These are phyloP conservation scores for Cassiopea xamachana DNA, from an alignment of 30 jellyfish, hydroid and myxozoan species.

Conservation along the genomic window DNA sequence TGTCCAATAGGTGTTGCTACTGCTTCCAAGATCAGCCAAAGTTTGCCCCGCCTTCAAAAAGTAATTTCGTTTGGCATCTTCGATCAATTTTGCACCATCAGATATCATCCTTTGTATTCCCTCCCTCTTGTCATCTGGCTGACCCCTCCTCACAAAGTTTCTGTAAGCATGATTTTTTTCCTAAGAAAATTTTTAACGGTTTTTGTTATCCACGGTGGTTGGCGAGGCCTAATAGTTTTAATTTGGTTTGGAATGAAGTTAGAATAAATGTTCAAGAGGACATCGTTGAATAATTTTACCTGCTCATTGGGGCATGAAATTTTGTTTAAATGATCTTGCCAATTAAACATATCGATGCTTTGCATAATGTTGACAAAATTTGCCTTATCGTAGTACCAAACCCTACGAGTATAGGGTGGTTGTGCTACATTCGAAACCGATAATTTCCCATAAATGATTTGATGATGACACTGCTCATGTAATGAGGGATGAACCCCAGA, in stretches of 20 bases:
- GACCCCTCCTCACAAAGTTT: conserved; percentile 58
- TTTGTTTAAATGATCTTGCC: conserved; percentile 56
- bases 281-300: conserved; percentile 60
- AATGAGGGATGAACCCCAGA: conserved; percentile 58
- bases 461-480: conserved; percentile 74
- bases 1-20: conserved; percentile 79
- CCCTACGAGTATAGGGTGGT: conserved; percentile 68
- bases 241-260: conserved; percentile 52
- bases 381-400: conserved; percentile 63
- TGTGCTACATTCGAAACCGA: conserved; percentile 37
- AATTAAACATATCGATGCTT: conserved; percentile 59
- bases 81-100: conserved; percentile 62
- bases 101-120: conserved; percentile 52
- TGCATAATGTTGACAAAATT: conserved; percentile 9
- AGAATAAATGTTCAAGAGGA: conserved; percentile 25
- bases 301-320: conserved; percentile 59
- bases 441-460: conserved; percentile 40
- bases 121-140: conserved; percentile 56
- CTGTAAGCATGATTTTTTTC: conserved; percentile 55
- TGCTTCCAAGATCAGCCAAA: conserved; percentile 58
- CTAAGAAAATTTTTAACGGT: conserved; percentile 53
- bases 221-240: conserved; percentile 47
- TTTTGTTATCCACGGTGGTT: conserved; percentile 63
- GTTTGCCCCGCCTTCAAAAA: conserved; percentile 67
- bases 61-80: conserved; percentile 65